These are phyloP conservation scores for Drosophila limbata DNA, from an alignment of 2,888 invertebrate species.

Conservation along the genomic window DNA sequence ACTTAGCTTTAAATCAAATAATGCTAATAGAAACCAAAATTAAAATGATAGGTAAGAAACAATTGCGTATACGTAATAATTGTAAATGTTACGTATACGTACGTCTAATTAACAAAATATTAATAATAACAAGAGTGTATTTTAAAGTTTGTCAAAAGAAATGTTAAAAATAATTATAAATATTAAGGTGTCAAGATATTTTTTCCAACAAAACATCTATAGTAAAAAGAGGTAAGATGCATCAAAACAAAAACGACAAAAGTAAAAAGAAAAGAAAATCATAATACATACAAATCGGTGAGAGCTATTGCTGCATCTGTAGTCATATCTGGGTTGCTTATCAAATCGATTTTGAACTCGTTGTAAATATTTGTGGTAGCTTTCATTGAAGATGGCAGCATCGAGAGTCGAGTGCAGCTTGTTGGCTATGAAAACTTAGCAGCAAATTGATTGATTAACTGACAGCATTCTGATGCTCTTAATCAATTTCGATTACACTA, in stretches of 20 bases:
- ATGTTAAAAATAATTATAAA: no score
- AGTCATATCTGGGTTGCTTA: conserved; percentile 12
- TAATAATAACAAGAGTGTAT: no score
- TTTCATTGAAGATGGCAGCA: not conserved
- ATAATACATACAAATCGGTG: conserved; percentile 60
- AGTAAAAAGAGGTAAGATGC: not conserved
- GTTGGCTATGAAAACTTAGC: conserved; percentile 30
- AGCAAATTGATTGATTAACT: conserved; percentile 55
- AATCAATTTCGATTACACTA: conserved; percentile 69
- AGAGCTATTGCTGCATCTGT: conserved; percentile 24
- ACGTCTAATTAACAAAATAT: not conserved
- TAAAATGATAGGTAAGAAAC: not conserved
- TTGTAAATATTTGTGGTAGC: conserved; percentile 1
- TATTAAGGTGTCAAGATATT: not conserved
- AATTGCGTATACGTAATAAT: not conserved
- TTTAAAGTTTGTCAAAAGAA: no score
- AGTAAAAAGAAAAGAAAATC: not conserved
- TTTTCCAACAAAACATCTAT: not conserved
- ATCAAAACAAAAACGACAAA: not conserved
- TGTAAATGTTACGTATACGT: not conserved
- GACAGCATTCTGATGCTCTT: conserved; percentile 31
- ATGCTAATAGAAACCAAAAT: not conserved
- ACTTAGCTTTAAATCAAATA: not conserved
- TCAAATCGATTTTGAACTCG: conserved; percentile 6
- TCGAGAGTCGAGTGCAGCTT: conserved; percentile 10